Percentiles rank a stretch among this genome's conserved stretches.
Evolutionary conservation across 2,888 invertebrate genomes (phyloP).

Genomic region (Nomada goodeniana): DNA sequence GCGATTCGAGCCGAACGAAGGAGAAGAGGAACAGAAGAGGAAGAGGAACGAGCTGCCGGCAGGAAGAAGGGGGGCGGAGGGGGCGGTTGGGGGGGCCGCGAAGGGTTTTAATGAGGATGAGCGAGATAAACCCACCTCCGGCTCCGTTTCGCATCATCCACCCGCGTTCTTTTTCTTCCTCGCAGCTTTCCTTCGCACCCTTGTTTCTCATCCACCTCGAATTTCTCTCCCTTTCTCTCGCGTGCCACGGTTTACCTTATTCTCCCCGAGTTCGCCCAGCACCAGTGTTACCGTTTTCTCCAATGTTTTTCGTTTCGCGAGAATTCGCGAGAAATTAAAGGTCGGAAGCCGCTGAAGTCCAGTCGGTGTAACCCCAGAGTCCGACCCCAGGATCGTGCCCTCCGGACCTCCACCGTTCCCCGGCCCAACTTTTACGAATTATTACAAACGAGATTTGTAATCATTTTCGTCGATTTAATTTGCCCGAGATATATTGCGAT

Average conservation of each 20-base stretch:
- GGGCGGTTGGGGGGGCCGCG: conserved; percentile 60
- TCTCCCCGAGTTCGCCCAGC: conserved; percentile 8
- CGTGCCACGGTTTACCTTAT: conserved; percentile 25
- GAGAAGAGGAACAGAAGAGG: conserved; percentile 56
- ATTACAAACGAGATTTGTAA: no score
- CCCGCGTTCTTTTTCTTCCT: conserved; percentile 26
- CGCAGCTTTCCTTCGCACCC: conserved; percentile 30
- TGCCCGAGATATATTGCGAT: no score
- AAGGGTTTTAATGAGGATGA: conserved; percentile 82
- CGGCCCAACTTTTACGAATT: no score
- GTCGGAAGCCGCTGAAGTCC: no score
- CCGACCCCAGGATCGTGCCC: no score
- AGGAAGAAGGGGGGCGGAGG: conserved; percentile 57
- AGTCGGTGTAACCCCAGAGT: no score
- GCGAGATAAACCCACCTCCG: conserved; percentile 78
- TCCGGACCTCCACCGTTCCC: no score
- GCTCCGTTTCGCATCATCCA: conserved; percentile 56
- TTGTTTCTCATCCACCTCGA: conserved; percentile 26
- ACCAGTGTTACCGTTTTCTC: not conserved
- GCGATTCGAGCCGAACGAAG: conserved; percentile 66
- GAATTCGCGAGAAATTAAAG: no score
- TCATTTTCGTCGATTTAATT: no score
- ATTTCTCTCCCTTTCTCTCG: conserved; percentile 16
- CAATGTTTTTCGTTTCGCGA: no score
- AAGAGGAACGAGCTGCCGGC: conserved; percentile 64